Percentiles rank a stretch among this genome's conserved stretches.
These are phyloP conservation scores for Ctenodactylus gundi DNA, from an alignment of 2,113 vertebrate genomes.

Conservation along the genomic window DNA sequence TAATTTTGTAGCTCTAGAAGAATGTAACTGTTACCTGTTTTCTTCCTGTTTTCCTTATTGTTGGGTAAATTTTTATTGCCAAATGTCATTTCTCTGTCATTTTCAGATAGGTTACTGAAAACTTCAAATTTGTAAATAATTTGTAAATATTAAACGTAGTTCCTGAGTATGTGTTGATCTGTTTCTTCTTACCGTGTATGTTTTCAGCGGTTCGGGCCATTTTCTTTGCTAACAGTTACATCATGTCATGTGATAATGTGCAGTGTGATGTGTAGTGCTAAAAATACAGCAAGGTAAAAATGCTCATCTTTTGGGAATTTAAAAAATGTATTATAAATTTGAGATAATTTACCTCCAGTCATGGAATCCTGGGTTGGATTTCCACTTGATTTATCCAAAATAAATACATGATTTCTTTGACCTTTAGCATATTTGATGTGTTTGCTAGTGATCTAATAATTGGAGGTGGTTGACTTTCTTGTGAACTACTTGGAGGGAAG, in stretches of 20 bases:
- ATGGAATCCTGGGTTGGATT: conserved; percentile 16
- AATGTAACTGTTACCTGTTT: neutral
- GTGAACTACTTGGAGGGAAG: conserved; percentile 21
- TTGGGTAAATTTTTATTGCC: neutral
- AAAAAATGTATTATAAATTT: conserved; percentile 70
- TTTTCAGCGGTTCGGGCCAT: conserved; percentile 75
- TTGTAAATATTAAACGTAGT: too few relatives aligned
- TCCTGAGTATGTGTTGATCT: conserved; percentile 46
- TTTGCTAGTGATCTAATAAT: conserved; percentile 27
- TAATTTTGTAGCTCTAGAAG: conserved; percentile 17
- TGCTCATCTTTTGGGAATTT: conserved; percentile 54
- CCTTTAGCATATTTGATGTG: conserved; percentile 29
- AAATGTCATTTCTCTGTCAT: neutral
- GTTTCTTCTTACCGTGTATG: conserved; percentile 72
- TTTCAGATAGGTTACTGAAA: neutral
- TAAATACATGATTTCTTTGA: conserved; percentile 33
- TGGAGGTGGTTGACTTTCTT: conserved; percentile 45
- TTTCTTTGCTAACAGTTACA: conserved; percentile 80
- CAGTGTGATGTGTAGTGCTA: conserved; percentile 82
- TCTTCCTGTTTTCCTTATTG: conserved; percentile 18
- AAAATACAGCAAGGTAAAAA: conserved; percentile 83
- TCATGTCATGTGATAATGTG: conserved; percentile 83
- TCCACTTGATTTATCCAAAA: conserved; percentile 38
- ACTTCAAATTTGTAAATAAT: too few relatives aligned
- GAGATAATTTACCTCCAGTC: conserved; percentile 41